A percentile compares a stretch with the other conserved stretches of the same genome.
Conservation (phyloP, 2,888 invertebrate genomes). For the Crematogaster levior region DNA sequence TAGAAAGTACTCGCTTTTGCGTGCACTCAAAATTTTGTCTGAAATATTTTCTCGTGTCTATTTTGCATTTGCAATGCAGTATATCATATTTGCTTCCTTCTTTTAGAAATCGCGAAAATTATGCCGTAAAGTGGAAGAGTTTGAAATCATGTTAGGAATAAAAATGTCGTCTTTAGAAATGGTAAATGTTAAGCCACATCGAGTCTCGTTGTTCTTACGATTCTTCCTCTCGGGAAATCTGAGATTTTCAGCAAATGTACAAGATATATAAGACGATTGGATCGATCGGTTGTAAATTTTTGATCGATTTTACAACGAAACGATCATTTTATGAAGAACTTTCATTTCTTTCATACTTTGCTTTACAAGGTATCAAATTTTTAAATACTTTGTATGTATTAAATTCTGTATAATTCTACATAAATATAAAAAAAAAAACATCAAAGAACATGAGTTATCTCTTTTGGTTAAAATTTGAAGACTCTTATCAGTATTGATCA, state of each 20-base stretch:
- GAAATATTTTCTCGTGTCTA: conserved; percentile 21
- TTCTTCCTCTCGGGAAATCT: neutral
- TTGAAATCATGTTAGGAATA: conserved; percentile 33
- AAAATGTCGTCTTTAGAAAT: conserved; percentile 62
- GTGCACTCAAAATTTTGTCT: conserved; percentile 24
- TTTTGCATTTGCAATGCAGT: neutral
- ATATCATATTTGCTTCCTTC: conserved; percentile 9
- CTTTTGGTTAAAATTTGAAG: neutral
- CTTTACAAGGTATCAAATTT: neutral
- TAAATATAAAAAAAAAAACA: neutral
- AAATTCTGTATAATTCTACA: neutral
- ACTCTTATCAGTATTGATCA: neutral
- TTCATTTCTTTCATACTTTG: neutral
- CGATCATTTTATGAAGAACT: neutral
- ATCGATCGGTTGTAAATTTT: neutral
- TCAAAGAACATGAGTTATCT: neutral
- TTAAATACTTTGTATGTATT: neutral
- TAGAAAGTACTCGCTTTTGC: conserved; percentile 13
- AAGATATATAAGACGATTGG: neutral
- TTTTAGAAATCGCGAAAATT: conserved; percentile 46
- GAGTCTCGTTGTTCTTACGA: conserved; percentile 56
- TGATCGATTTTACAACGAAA: neutral
- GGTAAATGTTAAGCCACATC: conserved; percentile 52
- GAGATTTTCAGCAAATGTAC: neutral
- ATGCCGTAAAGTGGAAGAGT: conserved; percentile 57